Evolutionary conservation across 2,888 invertebrate genomes (phyloP).

Genomic region (Sisyra terminalis): DNA sequence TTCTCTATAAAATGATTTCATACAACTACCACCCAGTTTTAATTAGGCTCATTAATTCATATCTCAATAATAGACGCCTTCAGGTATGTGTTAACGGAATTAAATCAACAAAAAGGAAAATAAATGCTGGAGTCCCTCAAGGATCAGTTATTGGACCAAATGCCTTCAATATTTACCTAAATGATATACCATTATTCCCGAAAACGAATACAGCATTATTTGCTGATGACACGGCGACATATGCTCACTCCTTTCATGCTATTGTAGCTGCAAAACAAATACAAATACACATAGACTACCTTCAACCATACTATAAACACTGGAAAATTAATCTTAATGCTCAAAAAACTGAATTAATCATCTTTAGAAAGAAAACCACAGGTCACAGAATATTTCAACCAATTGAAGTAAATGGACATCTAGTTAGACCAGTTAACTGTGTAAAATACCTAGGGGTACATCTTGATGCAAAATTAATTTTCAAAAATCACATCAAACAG

Average conservation of each 20-base stretch:
- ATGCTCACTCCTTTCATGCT: constrained; percentile 10
- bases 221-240: constrained; percentile 12
- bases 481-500: constrained; percentile 10
- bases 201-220: constrained; percentile 12
- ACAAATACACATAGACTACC: constrained; percentile 9
- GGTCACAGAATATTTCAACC: constrained; percentile 7
- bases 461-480: constrained; percentile 13
- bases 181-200: constrained; percentile 9
- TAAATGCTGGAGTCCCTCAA: background rate
- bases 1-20: background rate
- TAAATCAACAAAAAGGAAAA: background rate
- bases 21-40: background rate
- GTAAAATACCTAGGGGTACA: constrained; percentile 15
- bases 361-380: constrained; percentile 10
- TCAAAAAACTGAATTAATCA: constrained; percentile 11
- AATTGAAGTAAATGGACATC: constrained; percentile 8
- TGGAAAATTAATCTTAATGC: constrained; percentile 12
- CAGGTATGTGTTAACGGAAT: background rate
- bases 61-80: background rate
- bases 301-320: constrained; percentile 8
- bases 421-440: constrained; percentile 6
- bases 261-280: constrained; percentile 7
- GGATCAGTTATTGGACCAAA: constrained; percentile 10
- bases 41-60: background rate
- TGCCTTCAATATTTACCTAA: constrained; percentile 10